Base-by-base conservation (phyloP, 1,140 invertebrate species). In the Maniola jurtina region DNA sequence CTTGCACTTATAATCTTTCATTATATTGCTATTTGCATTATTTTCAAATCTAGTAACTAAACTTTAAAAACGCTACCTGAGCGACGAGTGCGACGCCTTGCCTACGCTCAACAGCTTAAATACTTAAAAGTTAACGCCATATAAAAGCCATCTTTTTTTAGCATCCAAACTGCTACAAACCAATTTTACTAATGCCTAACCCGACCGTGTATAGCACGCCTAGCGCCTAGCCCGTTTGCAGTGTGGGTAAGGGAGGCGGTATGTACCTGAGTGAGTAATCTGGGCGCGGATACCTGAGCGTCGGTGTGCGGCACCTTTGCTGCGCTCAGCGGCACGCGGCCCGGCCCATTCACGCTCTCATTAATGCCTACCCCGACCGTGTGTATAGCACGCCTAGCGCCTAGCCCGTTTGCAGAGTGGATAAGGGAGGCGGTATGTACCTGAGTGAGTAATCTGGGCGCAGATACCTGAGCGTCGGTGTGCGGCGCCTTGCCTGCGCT, bases 361-460 rank as follows among this genome's bases (percentile, higher is more conserved):
- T 4, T 25, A 25, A 1, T 25, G 25, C 25, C 25, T 25, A 25
- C 1, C 25, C 25, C 25, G 25, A 25, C 25, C 25, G 4, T 25
- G 25, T 15, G 25, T 56, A 56, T 34, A 56, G 71, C 73, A 70
- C 72, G 14, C 33, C n/a, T 13, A 56, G 8, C 54, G 14, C n/a
- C 5, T 9, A 56, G 14, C 14, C 38, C 7, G 38, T 11, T 38
- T 38, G 10, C 10, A 38, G 38, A 3, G 38, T 38, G 7, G 7
- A 6, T 7, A 9, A 38, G 7, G 38, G 10, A 38, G 38, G 38
- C 6, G 42, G 11, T 45, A 45, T 45, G 80, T 88, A 91, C 90
- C 90, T 91, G 90, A 88, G 90, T 85, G 82, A 90, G 89, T 87
- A 91, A 86, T 87, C 81, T 91, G 80, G 89, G 84, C 80, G 84